These are phyloP conservation scores for Amphiprion ocellaris DNA, from an alignment of 2,113 vertebrate genomes.

Conservation along the genomic window DNA sequence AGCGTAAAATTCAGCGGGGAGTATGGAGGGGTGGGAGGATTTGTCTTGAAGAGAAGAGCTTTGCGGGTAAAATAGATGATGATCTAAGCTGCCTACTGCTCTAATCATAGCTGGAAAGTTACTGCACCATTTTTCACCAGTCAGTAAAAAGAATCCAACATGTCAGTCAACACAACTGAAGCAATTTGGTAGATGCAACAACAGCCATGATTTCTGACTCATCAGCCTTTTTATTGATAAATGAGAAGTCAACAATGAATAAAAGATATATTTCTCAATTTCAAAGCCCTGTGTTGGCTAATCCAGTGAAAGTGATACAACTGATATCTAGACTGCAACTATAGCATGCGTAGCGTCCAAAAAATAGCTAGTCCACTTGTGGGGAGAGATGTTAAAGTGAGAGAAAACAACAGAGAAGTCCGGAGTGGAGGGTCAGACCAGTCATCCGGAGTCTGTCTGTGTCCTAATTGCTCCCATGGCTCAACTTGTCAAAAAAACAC, in stretches of 20 bases:
- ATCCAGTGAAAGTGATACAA: not conserved
- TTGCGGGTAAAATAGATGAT: conserved; percentile 10
- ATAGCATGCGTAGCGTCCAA: not conserved
- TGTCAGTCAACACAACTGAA: too few species aligned
- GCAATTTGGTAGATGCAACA: too few species aligned
- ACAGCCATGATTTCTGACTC: too few species aligned
- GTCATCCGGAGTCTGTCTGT: conserved; percentile 41
- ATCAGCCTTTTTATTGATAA: too few species aligned
- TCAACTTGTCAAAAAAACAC: conserved; percentile 59
- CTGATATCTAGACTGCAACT: not conserved
- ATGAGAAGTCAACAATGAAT: too few species aligned
- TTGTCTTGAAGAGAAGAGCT: conserved; percentile 20
- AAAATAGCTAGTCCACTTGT: not conserved
- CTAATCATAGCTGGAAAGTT: not conserved
- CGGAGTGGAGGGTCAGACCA: conserved; percentile 39
- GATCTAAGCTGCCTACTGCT: not conserved
- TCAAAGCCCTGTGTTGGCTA: too few species aligned
- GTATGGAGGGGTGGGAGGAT: not conserved
- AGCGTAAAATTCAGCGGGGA: conserved; percentile 1
- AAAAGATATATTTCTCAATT: too few species aligned
- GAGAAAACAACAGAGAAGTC: conserved; percentile 35
- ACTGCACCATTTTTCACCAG: not conserved
- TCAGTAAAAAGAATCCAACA: too few species aligned
- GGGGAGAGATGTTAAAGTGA: conserved; percentile 39
- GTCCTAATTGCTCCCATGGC: conserved; percentile 65